Percentiles rank a stretch among this genome's conserved stretches.
These are phyloP conservation scores for Asbolus verrucosus DNA, from an alignment of 1,140 invertebrate genomes.

Conservation along the genomic window DNA sequence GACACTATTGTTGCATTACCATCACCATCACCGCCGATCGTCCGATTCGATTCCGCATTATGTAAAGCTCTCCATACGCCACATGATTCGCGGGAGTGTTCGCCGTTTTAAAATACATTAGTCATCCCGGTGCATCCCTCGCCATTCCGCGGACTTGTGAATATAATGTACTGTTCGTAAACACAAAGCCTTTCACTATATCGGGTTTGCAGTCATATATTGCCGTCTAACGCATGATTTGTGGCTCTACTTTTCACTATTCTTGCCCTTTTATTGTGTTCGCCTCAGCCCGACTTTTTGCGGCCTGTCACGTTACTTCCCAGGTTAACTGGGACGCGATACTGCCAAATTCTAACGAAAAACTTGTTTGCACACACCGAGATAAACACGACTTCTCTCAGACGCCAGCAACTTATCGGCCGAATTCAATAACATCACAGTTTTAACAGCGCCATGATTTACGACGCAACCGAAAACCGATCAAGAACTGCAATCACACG, in stretches of 20 bases:
- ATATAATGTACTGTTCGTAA: constrained; percentile 56
- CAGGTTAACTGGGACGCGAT: constrained; percentile 53
- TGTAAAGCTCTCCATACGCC: constrained; percentile 44
- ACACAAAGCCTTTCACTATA: constrained; percentile 58
- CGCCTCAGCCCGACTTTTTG: constrained; percentile 46
- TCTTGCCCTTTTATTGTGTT: constrained; percentile 54
- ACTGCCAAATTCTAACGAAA: constrained; percentile 54
- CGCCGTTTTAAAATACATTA: constrained; percentile 53
- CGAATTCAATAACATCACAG: constrained; percentile 28
- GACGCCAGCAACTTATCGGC: neutral
- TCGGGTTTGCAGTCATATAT: constrained; percentile 58
- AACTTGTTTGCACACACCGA: constrained; percentile 47
- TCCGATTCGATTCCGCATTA: constrained; percentile 45
- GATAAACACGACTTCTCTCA: constrained; percentile 19
- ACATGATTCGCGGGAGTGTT: constrained; percentile 49
- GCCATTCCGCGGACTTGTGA: constrained; percentile 50
- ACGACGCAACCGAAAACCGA: neutral
- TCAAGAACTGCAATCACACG: too few species aligned
- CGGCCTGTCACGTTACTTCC: constrained; percentile 52
- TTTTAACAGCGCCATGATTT: constrained; percentile 3
- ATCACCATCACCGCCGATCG: constrained; percentile 48
- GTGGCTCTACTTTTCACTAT: constrained; percentile 59
- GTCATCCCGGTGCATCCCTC: constrained; percentile 42
- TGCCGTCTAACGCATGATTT: constrained; percentile 57
- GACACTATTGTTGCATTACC: constrained; percentile 59